A percentile compares a stretch with the other conserved stretches of the same genome.
Conservation (phyloP, 2,888 invertebrate genomes). For the Lepidocyrtoides sp. region DNA sequence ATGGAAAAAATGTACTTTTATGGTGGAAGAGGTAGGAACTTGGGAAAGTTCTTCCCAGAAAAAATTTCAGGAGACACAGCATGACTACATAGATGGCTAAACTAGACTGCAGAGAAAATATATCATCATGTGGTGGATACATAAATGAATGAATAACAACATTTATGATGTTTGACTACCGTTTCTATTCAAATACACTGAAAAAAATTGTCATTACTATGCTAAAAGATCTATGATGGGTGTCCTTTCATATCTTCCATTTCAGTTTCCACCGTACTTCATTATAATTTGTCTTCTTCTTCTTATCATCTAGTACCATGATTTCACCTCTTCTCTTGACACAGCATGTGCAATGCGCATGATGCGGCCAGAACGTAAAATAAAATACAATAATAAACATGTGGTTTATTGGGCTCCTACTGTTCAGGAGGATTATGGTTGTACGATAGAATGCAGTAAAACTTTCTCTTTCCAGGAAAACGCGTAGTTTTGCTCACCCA, state of each 20-base stretch:
- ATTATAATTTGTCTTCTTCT: not conserved
- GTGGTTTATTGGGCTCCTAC: not conserved
- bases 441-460: constrained; percentile 21
- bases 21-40: not conserved
- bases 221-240: constrained; percentile 1
- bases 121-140: not conserved
- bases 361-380: no score
- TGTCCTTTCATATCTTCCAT: not conserved
- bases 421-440: not conserved
- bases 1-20: not conserved
- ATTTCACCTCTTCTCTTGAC: not conserved
- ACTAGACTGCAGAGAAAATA: not conserved
- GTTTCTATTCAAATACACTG: not conserved
- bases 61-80: not conserved
- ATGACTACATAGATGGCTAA: not conserved
- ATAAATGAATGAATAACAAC: not conserved
- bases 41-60: not conserved
- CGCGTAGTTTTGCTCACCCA: not conserved
- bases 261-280: not conserved
- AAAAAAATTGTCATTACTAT: not conserved
- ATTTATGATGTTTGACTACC: not conserved
- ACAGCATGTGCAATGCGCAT: no score
- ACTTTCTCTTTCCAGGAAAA: not conserved
- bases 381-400: not conserved
- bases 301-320: not conserved